Evolutionary conservation across 2,797 vertebrate species (phyloP).

Genomic region (Sarcoramphus papa): DNA sequence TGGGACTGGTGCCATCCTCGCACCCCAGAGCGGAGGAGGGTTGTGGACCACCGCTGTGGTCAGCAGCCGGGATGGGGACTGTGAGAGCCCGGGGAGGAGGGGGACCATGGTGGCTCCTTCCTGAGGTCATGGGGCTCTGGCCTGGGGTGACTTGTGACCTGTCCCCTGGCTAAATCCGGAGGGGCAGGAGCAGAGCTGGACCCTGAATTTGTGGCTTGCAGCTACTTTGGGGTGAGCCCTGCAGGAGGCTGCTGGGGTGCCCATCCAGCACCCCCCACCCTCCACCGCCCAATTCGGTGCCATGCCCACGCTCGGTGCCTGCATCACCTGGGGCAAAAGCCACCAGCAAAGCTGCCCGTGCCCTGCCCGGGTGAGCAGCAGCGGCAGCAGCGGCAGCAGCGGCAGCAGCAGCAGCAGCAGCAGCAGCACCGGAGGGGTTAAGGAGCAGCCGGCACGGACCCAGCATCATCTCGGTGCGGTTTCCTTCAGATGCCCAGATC

Average conservation of each 20-base stretch:
- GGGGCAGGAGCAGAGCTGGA: neutral
- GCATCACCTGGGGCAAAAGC: neutral
- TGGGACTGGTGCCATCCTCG: neutral
- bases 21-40: fast-evolving
- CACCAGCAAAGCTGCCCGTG: neutral
- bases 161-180: neutral
- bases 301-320: fast-evolving
- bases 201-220: neutral
- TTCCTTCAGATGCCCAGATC: neutral
- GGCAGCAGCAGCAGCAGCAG: neutral
- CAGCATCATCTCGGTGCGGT: neutral
- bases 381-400: neutral
- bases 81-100: neutral
- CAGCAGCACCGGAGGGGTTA: neutral
- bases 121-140: too few species aligned
- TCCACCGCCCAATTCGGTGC: fast-evolving
- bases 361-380: neutral
- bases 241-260: fast-evolving
- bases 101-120: neutral
- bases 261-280: neutral
- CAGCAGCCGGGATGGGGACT: neutral
- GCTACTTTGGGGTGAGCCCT: neutral
- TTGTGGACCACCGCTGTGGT: neutral
- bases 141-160: neutral
- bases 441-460: neutral